Evolutionary conservation across 1,140 invertebrate species (phyloP), one percentile per base, ranked within the genome.

Genomic region (Ceratosolen solmsi): DNA sequence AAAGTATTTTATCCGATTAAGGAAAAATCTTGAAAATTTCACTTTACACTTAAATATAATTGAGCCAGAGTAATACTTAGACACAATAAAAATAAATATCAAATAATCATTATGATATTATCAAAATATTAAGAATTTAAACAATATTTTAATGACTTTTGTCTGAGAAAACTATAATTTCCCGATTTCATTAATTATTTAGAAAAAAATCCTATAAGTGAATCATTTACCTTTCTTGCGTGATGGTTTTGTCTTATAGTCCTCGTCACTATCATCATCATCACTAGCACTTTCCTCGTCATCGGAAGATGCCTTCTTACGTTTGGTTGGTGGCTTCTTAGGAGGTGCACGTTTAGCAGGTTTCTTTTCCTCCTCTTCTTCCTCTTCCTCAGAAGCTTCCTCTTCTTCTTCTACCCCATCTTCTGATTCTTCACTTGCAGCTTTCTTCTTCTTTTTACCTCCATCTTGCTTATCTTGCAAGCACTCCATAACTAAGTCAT

Each of bases 401-500:
- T 93, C 94, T 15, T 93, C 93, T 51, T 93, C 92, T 9, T 94
- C 94, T 54, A 94, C 94, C 8, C 93, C 93, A 4, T 94, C 93
- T 33, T 94, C 94, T 0, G 92, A 93, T 22, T 93, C 91, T 76
- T 93, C 93, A 25, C 92, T 92, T 0, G 92, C 90, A 22, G 90
- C 90, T 82, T 93, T 92, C 84, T 93, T 93, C 79, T 90, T 93
- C 73, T 92, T 92, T 78, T 92, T 92, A 63, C 90, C 91, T 75
- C 90, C 87, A 33, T 93, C 92, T 83, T 93, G 91, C 84, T 94
- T 94, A 58, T 93, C 93, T 86, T 94, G 93, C 58, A 95, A 91
- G 84, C 93, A 94, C 82, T 95, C 95, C 95, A 97, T 96, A 0
- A 97, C 96, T 56, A 97, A 90, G 84, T 94, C 94, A 86, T 97